Base-by-base conservation (phyloP, 23 tunicate species). In the Botrylloides violaceus region DNA sequence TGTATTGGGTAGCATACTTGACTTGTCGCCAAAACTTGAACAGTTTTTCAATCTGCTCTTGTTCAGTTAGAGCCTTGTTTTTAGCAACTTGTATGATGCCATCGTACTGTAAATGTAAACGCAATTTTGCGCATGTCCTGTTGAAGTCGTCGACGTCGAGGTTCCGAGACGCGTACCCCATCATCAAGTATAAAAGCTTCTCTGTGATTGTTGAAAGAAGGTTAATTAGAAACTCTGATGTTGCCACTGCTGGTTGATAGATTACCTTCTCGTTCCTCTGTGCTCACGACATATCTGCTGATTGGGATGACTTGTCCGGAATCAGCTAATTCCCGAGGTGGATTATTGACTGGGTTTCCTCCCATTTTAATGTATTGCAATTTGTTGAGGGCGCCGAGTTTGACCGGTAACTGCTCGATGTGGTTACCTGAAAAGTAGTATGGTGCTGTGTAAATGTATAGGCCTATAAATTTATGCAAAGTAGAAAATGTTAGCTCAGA, bases 341-440 rank as follows among this genome's bases (percentile, higher is more conserved):
- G 83, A 53, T 72, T 74, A 53, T 70, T 79, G 27, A 79, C 35
- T 43, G 83, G 83, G 36, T 79, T 79, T 29, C 58, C 65, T 18
- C 70, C 75, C 34, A 79, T 25, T 18, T 79, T 65, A n/a, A 79
- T 68, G 18, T 27, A 7, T 53, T 57, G 36, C 50, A 79, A 32
- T 33, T 36, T 39, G 28, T 33, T 38, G 30, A 79, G 65, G 15
- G 27, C 29, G 34, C 55, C 66, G 3, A 79, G 39, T 12, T 79
- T 34, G 18, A 49, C 76, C 12, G 83, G 83, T 2, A 79, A 36
- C 1, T 70, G 56, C 20, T 49, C 61, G 0, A 79, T 37, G 21
- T 58, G 27, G 76, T 79, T 79, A 35, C 55, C 83, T 79, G 59
- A 2, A 70, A 70, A 3, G 9, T 23, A 71, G 19, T 43, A 21